A percentile compares a stretch with the other conserved stretches of the same genome.
phyloP scores from a whole-genome alignment of 2,888 invertebrate species.

The Sesia bembeciformis region DNA sequence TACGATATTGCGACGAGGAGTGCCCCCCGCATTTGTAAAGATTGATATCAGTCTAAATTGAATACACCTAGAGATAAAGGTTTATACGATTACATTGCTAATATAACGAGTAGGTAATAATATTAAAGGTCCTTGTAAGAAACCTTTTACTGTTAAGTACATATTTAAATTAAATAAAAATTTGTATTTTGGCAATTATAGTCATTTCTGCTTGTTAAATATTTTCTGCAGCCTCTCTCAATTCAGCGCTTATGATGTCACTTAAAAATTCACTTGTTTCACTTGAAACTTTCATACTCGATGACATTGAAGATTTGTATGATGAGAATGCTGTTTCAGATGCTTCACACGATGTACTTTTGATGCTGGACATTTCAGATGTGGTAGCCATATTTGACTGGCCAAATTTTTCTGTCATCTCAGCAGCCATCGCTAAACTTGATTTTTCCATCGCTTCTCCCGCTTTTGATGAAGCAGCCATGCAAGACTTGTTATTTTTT shows the following conservation, averaged over 20 bases:
- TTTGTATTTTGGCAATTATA: too few species aligned
- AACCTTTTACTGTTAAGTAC: too few species aligned
- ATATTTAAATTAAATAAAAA: too few species aligned
- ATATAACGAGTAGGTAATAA: too few species aligned
- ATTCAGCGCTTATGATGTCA: conserved; percentile 25
- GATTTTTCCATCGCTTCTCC: neutral
- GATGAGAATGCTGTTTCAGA: conserved; percentile 9
- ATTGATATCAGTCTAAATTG: too few species aligned
- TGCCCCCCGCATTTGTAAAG: too few species aligned
- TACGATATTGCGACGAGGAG: too few species aligned
- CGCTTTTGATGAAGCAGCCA: neutral
- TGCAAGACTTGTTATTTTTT: neutral
- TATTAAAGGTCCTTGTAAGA: too few species aligned
- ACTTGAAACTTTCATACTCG: conserved; percentile 19
- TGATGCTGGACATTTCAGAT: conserved; percentile 13
- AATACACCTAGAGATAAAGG: too few species aligned
- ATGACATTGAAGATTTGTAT: conserved; percentile 6
- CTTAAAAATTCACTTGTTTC: conserved; percentile 23
- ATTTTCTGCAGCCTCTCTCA: conserved; percentile 33
- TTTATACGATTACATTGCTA: too few species aligned
- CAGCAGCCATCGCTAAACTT: neutral
- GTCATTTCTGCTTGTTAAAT: neutral
- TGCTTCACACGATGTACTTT: conserved; percentile 10
- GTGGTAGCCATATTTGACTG: conserved; percentile 10
- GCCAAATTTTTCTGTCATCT: conserved; percentile 10